These are phyloP conservation scores for Bryconaethiops microstoma DNA, from an alignment of 2,797 vertebrate species.

Conservation along the genomic window DNA sequence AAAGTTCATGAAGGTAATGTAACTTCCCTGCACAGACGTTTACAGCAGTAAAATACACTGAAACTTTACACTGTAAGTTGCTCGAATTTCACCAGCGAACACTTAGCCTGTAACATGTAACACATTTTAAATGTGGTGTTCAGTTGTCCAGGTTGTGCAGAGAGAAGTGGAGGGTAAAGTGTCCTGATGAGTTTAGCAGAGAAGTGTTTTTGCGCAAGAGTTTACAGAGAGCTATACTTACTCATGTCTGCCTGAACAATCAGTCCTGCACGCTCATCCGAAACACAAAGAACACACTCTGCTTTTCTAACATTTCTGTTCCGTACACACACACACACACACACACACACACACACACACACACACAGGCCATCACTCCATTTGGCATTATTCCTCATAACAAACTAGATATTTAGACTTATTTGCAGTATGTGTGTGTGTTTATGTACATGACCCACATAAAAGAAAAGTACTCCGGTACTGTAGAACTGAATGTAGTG, in stretches of 20 bases:
- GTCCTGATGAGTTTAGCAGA: conserved; percentile 42
- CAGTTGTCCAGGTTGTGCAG: background rate
- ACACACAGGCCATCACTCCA: no score
- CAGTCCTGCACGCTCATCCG: background rate
- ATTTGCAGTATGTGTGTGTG: no score
- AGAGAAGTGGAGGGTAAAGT: background rate
- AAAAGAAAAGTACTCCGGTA: no score
- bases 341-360: no score
- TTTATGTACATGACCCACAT: no score
- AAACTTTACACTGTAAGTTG: no score
- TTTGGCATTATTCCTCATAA: no score
- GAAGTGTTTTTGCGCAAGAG: conserved; percentile 14
- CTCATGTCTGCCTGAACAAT: conserved; percentile 10
- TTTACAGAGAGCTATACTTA: background rate
- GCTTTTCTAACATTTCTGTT: background rate
- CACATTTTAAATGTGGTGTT: background rate
- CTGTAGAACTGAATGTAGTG: no score
- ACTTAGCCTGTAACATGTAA: background rate
- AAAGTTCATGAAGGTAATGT: background rate
- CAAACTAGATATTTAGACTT: no score
- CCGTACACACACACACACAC: background rate
- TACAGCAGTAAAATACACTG: background rate
- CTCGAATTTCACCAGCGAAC: background rate
- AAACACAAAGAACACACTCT: background rate
- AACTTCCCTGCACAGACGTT: background rate